Base-by-base conservation (phyloP, 2,113 vertebrate species). In the Salvelinus namaycush region DNA sequence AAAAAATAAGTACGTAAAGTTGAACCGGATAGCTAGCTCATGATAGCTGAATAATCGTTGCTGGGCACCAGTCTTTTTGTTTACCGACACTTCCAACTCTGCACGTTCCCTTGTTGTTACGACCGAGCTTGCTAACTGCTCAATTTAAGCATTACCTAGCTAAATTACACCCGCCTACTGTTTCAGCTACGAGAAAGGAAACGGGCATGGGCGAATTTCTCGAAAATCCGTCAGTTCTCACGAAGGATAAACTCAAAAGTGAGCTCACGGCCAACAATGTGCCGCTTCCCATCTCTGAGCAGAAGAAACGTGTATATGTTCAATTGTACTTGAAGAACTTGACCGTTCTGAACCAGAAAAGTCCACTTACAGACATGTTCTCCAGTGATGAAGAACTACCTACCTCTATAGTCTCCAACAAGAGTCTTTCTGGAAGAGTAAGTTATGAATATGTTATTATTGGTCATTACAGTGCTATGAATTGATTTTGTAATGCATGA, bases 241-340 rank as follows among this genome's bases (percentile, higher is more conserved):
- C 97, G 49, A 99, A 99, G 86, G 97, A 99, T 76, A 96, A 96
- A 92, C 95, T 99, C 81, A 99, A 99, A 91, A 97, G 87, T 78
- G 97, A 97, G 94, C 91, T 99, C 70, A 80, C 96, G 4, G 97
- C 97, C 14, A 96, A 99, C 93, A 96, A 96, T 51, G 96, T 99
- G 83, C 88, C 92, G 69, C 95, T 99, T 44, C 97, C 97, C 48
- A 91, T 91, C 87, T 96, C 97, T 29, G 97, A 98, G 85, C 97
- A 98, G 76, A 96, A 94, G 72, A 99, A 99, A 81, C 95, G 98
- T 81, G 97, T 98, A 7, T 99, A 99, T 4, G 96, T 99, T 82
- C 96, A 98, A 93, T 95, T 99, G 29, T 99, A 98, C 89, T 93
- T 96, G 87, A 95, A 96, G 81, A 95, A 97, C 87, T 91, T 98